Evolutionary conservation across 2,888 invertebrate species (phyloP).

Genomic region (Malacosoma neustria): DNA sequence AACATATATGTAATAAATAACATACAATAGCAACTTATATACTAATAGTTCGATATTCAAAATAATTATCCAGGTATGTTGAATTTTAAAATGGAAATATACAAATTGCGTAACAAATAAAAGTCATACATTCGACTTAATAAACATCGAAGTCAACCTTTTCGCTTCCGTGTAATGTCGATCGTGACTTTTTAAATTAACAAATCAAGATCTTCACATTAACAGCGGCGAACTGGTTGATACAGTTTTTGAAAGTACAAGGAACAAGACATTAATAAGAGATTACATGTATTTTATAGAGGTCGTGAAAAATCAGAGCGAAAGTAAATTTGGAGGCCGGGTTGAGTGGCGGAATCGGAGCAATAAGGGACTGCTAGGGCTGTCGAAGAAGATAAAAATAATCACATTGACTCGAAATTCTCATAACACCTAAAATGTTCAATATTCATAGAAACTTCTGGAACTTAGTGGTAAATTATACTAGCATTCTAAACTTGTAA

Average conservation of each 20-base stretch:
- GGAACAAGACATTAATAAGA: conserved; percentile 33
- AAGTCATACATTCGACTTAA: not conserved
- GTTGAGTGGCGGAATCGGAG: not conserved
- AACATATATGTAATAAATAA: too few relatives aligned
- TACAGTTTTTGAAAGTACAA: conserved; percentile 37
- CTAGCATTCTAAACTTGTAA: too few relatives aligned
- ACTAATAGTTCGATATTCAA: not conserved
- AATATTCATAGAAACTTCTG: too few relatives aligned
- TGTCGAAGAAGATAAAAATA: not conserved
- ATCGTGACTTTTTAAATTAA: not conserved
- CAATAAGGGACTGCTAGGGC: not conserved
- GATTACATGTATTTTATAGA: conserved; percentile 28
- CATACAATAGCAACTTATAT: too few relatives aligned
- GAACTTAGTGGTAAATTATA: too few relatives aligned
- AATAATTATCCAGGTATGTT: too few relatives aligned
- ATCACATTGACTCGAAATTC: too few relatives aligned
- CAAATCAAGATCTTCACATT: not conserved
- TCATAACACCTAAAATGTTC: too few relatives aligned
- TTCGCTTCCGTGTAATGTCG: not conserved
- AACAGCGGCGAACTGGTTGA: conserved; percentile 25
- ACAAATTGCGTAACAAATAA: too few relatives aligned
- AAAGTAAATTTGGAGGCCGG: conserved; percentile 30
- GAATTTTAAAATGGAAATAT: too few relatives aligned
- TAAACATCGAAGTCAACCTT: not conserved
- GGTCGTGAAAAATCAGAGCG: conserved; percentile 60